These are phyloP conservation scores for Platysternon megacephalum DNA, from an alignment of 2,113 vertebrate genomes.

Conservation along the genomic window DNA sequence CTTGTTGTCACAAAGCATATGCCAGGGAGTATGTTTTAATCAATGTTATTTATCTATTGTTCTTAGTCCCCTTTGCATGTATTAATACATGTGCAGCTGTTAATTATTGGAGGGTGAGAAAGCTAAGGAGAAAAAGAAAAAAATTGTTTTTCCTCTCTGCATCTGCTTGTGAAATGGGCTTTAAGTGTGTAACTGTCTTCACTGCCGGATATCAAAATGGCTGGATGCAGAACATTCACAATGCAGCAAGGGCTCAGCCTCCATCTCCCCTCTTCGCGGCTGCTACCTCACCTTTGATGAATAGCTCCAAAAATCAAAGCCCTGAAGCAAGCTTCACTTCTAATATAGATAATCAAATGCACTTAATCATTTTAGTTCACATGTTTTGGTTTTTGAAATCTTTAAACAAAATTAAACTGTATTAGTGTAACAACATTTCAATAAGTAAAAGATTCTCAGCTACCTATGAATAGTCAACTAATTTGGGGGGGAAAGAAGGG, in stretches of 20 bases:
- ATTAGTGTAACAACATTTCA: neutral
- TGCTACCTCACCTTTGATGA: neutral
- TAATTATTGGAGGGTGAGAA: neutral
- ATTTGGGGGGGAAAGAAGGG: no score
- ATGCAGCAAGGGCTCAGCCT: neutral
- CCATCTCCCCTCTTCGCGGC: neutral
- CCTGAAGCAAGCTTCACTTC: neutral
- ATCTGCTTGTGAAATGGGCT: neutral
- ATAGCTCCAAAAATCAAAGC: neutral
- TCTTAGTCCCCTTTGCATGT: neutral
- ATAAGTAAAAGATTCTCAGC: neutral
- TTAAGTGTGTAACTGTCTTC: neutral
- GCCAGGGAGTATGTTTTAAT: neutral
- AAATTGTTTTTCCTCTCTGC: neutral
- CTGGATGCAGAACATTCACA: conserved; percentile 1
- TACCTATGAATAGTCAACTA: neutral
- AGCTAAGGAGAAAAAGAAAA: neutral
- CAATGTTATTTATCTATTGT: neutral
- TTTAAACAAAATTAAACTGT: neutral
- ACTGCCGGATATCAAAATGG: conserved; percentile 25
- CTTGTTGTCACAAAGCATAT: neutral
- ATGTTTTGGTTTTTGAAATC: neutral
- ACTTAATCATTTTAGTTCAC: no score
- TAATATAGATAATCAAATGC: neutral
- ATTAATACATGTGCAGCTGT: neutral